Conservation (phyloP, 2,797 vertebrate genomes). For the Lindbergichthys nudifrons region DNA sequence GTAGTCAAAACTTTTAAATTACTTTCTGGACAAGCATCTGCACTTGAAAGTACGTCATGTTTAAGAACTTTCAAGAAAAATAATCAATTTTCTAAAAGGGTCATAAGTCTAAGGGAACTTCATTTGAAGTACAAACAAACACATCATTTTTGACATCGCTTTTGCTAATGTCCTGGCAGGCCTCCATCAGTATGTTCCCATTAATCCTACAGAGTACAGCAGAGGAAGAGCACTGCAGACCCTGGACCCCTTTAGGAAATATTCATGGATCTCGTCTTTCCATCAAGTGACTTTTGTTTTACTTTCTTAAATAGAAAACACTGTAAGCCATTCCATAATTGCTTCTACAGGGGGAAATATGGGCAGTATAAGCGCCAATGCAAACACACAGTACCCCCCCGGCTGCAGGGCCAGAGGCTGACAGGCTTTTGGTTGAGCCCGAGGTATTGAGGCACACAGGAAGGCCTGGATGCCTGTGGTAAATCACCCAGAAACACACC, state of each 20-base stretch:
- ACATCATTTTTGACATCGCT: background rate
- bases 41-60: background rate
- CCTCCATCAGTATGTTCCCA: constrained; percentile 11
- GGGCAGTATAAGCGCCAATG: constrained; percentile 63
- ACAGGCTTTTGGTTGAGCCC: constrained; percentile 67
- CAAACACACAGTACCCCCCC: constrained; percentile 74
- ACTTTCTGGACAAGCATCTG: constrained; percentile 8
- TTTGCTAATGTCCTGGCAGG: constrained; percentile 9
- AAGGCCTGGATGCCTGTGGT: constrained; percentile 76
- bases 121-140: constrained; percentile 8
- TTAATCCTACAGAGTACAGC: constrained; percentile 32
- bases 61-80: constrained; percentile 22
- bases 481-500: constrained; percentile 81
- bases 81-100: constrained; percentile 16
- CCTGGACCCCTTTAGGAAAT: constrained; percentile 31
- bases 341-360: constrained; percentile 67
- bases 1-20: constrained; percentile 8
- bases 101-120: constrained; percentile 7
- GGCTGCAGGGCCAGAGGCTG: constrained; percentile 63
- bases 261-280: constrained; percentile 47
- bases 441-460: constrained; percentile 77
- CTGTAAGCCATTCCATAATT: constrained; percentile 62
- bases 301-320: constrained; percentile 64
- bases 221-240: constrained; percentile 12
- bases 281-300: constrained; percentile 47